These are phyloP conservation scores for Troides aeacus DNA, from an alignment of 2,888 invertebrate genomes.

Conservation along the genomic window DNA sequence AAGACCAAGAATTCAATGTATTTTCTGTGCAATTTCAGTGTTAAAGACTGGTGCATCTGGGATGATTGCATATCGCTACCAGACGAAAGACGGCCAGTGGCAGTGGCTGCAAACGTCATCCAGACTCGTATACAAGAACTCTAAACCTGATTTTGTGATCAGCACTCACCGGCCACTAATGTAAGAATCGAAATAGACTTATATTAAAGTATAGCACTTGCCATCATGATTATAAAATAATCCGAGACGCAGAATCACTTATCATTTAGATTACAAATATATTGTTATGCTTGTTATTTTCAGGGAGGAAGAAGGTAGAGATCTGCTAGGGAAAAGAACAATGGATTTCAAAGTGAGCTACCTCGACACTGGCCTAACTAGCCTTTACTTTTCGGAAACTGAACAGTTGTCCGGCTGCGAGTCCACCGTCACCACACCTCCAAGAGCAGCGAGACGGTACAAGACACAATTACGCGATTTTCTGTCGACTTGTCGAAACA, in stretches of 20 bases:
- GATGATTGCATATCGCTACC: slow-evolving; percentile 98
- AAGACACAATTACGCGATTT: slow-evolving; percentile 96
- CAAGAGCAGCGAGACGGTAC: slow-evolving; percentile 92
- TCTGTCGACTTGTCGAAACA: slow-evolving; percentile 93
- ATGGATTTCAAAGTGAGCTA: slow-evolving; percentile 99
- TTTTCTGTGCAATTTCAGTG: slow-evolving; percentile 81
- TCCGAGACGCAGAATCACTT: too few relatives aligned
- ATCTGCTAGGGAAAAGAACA: slow-evolving; percentile 97
- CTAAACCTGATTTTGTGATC: slow-evolving; percentile 99
- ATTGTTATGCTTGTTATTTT: slow-evolving; percentile 33
- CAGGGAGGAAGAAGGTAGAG: slow-evolving; percentile 99
- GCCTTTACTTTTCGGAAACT: slow-evolving; percentile 92
- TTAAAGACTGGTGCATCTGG: slow-evolving; percentile 99
- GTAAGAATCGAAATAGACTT: slow-evolving; percentile 78
- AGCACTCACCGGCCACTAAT: slow-evolving; percentile 99
- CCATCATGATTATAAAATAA: too few relatives aligned
- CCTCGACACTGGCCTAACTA: slow-evolving; percentile 94
- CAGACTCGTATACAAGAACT: slow-evolving; percentile 98
- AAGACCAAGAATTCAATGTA: too few relatives aligned
- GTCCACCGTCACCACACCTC: slow-evolving; percentile 84
- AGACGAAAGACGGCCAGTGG: slow-evolving; percentile 96
- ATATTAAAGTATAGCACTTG: too few relatives aligned
- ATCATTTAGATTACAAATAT: neutral
- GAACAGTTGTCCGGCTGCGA: slow-evolving; percentile 86
- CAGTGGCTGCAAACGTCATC: slow-evolving; percentile 99